Base-by-base conservation (phyloP, 1,140 invertebrate species). In the Penaeus indicus region DNA sequence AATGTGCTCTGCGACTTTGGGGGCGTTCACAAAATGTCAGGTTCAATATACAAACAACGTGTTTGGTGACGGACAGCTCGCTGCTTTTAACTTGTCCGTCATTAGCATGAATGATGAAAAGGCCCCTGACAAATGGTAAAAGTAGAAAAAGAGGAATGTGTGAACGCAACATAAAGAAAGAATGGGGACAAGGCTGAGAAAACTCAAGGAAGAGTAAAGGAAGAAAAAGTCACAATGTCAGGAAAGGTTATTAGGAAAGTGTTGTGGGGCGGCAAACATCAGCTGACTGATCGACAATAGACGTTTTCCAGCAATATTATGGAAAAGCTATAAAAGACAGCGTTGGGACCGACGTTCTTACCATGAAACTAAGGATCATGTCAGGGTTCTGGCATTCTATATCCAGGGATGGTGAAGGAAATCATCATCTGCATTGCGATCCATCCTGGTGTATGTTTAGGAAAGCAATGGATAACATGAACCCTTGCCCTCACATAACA, bases 201-300 rank as follows among this genome's bases (percentile, higher is more conserved):
- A 80, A 47, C 10, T 80, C 10, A 80, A 80, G 47, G 47, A 8
- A 2, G 78, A 38, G 3, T 78, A 8, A 78, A 78, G 8, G 75
- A 25, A 10, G 75, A 78, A 21, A 78, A 78, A 78, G n/a, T n/a
- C 8, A 80, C 78, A 38, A 80, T 54, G 42, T 38, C 78, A 80
- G 78, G 78, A 80, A 27, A 42, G 10, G 78, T 80, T 3, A 27
- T 38, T 4, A 80, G n/a, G 38, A n/a, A 80, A 80, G 78, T 22
- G 3, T 78, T 21, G 75, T 78, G n/a, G 3, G 75, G 75, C 10
- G 75, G 75, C 4, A 78, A 10, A 32, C 75, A 80, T 42, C 78
- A 80, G 10, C 78, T 80, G 7, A 80, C n/a, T 1, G 78, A 80
- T n/a, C 10, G 42, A n/a, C 78, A 8, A 80, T 80, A 11, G 78